A percentile compares a stretch with the other conserved stretches of the same genome.
These are phyloP conservation scores for Charaxes varanes DNA, from an alignment of 1,140 invertebrate genomes.

Conservation along the genomic window DNA sequence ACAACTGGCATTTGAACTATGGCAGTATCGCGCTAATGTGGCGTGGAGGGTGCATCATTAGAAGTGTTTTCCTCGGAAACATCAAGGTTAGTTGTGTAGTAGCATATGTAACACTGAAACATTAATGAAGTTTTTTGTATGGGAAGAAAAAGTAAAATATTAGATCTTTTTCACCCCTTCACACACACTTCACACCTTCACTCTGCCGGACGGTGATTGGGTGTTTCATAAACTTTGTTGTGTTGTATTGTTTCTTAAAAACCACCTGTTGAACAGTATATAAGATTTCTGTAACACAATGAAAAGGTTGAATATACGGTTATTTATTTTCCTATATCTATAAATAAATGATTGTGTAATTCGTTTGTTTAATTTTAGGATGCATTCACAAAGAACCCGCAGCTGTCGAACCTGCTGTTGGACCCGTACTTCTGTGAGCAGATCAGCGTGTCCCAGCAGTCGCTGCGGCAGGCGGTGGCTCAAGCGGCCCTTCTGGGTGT, in stretches of 20 bases:
- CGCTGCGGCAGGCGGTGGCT: conserved; percentile 81
- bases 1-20: conserved; percentile 97
- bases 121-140: no score
- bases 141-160: no score
- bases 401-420: conserved; percentile 92
- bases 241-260: no score
- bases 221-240: not conserved
- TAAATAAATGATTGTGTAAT: no score
- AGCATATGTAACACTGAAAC: no score
- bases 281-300: no score
- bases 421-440: conserved; percentile 96
- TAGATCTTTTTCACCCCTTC: no score
- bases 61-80: conserved; percentile 96
- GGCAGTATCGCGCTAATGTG: conserved; percentile 99
- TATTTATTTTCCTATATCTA: no score
- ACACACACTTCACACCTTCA: not conserved
- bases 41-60: conserved; percentile 99
- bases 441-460: conserved; percentile 85
- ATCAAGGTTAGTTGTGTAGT: conserved; percentile 80
- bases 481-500: conserved; percentile 85
- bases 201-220: not conserved
- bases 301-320: no score
- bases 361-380: conserved; percentile 66
- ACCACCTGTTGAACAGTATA: no score
- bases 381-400: conserved; percentile 95